Evolutionary conservation across 1,140 invertebrate species (phyloP).

Genomic region (Polyergus mexicanus): DNA sequence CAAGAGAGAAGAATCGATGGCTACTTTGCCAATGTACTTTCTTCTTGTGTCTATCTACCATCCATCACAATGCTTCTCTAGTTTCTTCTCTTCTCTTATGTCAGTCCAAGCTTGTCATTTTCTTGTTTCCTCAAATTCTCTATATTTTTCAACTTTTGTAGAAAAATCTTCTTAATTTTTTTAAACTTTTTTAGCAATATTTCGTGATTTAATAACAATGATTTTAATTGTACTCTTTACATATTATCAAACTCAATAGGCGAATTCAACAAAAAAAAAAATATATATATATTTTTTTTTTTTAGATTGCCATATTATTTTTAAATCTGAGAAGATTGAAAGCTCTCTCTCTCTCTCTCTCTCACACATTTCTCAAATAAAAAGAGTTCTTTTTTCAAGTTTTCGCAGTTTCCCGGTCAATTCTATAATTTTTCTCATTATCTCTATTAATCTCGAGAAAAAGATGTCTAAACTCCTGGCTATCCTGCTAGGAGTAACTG

Average conservation of each 20-base stretch:
- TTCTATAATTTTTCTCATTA: not conserved
- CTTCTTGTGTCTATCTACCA: constrained; percentile 28
- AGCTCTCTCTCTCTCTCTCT: not conserved
- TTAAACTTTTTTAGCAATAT: not conserved
- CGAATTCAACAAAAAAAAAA: not conserved
- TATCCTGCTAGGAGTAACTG: too few species aligned
- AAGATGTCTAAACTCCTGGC: too few species aligned
- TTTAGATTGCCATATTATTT: not conserved
- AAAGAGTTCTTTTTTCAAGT: not conserved
- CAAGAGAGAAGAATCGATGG: constrained; percentile 39
- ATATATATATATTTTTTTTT: not conserved
- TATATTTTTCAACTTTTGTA: not conserved
- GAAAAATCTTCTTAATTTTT: not conserved
- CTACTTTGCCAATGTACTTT: constrained; percentile 14
- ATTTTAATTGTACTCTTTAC: not conserved
- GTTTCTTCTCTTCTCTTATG: constrained; percentile 6
- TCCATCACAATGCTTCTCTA: constrained; percentile 37
- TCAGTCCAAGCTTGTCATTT: not conserved
- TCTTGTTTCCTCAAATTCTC: constrained; percentile 31
- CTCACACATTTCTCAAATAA: not conserved
- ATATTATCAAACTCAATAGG: not conserved
- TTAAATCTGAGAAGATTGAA: not conserved
- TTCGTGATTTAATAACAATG: constrained; percentile 5
- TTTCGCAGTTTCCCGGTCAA: not conserved
- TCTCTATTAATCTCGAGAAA: not conserved